Conservation (phyloP, 2,888 invertebrate species). For the Congeria kusceri region DNA sequence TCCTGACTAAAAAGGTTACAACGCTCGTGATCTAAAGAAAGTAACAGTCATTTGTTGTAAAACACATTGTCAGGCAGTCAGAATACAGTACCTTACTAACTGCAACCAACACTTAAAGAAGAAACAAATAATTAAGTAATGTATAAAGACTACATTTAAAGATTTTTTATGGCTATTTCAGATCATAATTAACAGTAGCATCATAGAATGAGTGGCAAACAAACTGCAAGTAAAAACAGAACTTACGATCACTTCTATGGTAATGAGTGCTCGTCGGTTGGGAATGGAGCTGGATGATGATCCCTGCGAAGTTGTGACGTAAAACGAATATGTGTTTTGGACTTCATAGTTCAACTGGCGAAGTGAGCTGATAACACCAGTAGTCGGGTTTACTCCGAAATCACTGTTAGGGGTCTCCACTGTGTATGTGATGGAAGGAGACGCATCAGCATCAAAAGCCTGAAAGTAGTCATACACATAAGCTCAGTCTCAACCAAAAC, state of each 20-base stretch:
- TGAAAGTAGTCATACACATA: slow-evolving; percentile 25
- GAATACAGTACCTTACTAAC: no score
- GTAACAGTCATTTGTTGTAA: no score
- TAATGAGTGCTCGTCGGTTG: slow-evolving; percentile 61
- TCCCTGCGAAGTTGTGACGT: slow-evolving; percentile 75
- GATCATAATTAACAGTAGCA: no score
- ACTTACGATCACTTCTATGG: slow-evolving; percentile 60
- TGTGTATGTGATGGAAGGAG: slow-evolving; percentile 38
- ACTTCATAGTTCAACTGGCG: slow-evolving; percentile 73
- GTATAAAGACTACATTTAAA: no score
- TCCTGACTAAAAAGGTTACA: no score
- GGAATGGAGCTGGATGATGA: slow-evolving; percentile 6
- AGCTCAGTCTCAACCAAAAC: no score
- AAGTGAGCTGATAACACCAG: slow-evolving; percentile 70
- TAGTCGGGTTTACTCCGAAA: slow-evolving; percentile 66
- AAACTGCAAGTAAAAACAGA: background rate
- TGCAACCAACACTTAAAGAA: no score
- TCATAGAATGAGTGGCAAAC: background rate
- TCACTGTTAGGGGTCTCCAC: slow-evolving; percentile 52
- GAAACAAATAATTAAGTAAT: no score
- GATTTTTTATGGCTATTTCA: no score
- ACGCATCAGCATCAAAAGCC: slow-evolving; percentile 62
- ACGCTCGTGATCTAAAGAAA: no score
- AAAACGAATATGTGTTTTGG: slow-evolving; percentile 62
- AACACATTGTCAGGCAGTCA: no score